phyloP scores from a whole-genome alignment of 2,888 invertebrate genomes.

The Trichopoda pennipes region DNA sequence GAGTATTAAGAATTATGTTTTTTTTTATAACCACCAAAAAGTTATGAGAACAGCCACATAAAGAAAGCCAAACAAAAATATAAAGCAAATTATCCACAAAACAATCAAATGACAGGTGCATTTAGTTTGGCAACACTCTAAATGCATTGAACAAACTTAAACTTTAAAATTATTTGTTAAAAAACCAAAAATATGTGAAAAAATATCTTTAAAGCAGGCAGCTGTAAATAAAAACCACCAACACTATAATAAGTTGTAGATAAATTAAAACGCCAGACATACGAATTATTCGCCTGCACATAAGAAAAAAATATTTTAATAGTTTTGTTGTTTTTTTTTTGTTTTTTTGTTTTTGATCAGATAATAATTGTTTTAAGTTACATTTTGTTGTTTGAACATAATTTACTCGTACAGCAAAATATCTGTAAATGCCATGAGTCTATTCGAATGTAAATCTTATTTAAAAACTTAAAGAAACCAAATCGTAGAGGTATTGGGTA shows the following conservation, averaged over 20 bases:
- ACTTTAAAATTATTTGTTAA: constrained; percentile 34
- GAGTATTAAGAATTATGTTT: constrained; percentile 1
- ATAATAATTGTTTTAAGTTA: constrained; percentile 73
- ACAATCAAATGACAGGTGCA: constrained; percentile 64
- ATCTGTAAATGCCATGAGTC: constrained; percentile 60
- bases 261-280: constrained; percentile 56
- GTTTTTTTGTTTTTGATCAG: constrained; percentile 65
- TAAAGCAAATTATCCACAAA: constrained; percentile 50
- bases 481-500: constrained; percentile 58
- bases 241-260: constrained; percentile 30
- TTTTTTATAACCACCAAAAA: not conserved
- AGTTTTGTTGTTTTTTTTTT: constrained; percentile 8
- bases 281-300: constrained; percentile 30
- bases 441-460: constrained; percentile 24
- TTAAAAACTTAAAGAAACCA: not conserved
- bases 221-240: constrained; percentile 62
- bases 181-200: not conserved
- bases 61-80: constrained; percentile 33
- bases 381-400: constrained; percentile 65
- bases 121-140: constrained; percentile 48
- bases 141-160: constrained; percentile 36
- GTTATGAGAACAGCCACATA: not conserved
- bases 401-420: constrained; percentile 59
- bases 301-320: constrained; percentile 15
- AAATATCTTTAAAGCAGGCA: constrained; percentile 25